Evolutionary conservation across 2,888 invertebrate genomes (phyloP).

Genomic region (Dendrolimus pini): DNA sequence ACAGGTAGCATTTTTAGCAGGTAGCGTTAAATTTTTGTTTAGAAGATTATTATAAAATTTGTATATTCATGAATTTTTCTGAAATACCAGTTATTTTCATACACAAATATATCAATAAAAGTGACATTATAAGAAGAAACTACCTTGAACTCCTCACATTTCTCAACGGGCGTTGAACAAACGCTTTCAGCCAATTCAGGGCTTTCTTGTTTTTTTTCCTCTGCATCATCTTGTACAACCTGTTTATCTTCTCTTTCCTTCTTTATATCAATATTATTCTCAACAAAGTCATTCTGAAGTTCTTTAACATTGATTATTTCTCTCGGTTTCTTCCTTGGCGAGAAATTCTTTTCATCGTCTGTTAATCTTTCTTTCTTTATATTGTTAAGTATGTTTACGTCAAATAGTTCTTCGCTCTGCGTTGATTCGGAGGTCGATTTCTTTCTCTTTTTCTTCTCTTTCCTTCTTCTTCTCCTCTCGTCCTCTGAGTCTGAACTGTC

Average conservation of each 20-base stretch:
- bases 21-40: too few species aligned
- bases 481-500: conserved; percentile 23
- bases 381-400: conserved; percentile 59
- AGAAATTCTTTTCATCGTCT: conserved; percentile 59
- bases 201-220: conserved; percentile 13
- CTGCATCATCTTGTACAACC: conserved; percentile 5
- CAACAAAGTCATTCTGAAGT: conserved; percentile 62
- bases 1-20: too few species aligned
- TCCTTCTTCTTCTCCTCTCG: conserved; percentile 24
- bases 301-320: conserved; percentile 69
- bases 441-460: conserved; percentile 38
- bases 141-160: conserved; percentile 20
- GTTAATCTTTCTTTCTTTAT: conserved; percentile 62
- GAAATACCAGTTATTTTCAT: too few species aligned
- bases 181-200: conserved; percentile 3
- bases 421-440: conserved; percentile 39
- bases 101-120: too few species aligned
- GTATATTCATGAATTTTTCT: too few species aligned
- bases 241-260: conserved; percentile 35
- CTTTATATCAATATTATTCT: conserved; percentile 52
- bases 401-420: conserved; percentile 52
- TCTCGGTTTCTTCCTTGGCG: conserved; percentile 44
- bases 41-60: too few species aligned
- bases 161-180: conserved; percentile 4
- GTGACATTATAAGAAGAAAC: not conserved